Evolutionary conservation across 2,888 invertebrate species (phyloP).

Genomic region (Diaprepes abbreviatus): DNA sequence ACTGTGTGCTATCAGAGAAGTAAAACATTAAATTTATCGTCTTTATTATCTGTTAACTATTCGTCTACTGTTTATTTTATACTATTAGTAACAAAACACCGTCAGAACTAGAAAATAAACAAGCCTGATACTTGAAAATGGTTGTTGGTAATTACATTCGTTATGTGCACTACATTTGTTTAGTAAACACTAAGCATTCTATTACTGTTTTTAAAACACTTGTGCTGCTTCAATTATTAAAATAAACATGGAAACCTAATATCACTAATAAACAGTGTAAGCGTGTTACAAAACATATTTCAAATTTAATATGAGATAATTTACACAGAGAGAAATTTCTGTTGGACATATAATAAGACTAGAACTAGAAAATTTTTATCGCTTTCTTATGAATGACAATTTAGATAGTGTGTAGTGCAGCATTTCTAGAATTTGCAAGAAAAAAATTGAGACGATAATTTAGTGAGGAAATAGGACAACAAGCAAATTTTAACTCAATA

Average conservation of each 20-base stretch:
- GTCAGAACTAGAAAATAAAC: slow-evolving; percentile 12
- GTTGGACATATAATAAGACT: too few relatives aligned
- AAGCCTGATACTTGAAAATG: slow-evolving; percentile 4
- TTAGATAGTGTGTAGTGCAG: too few relatives aligned
- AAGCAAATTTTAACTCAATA: too few relatives aligned
- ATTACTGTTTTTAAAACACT: slow-evolving; percentile 35
- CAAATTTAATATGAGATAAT: neutral
- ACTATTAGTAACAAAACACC: neutral
- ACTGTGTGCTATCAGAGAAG: too few relatives aligned
- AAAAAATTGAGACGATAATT: too few relatives aligned
- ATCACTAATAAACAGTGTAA: slow-evolving; percentile 29
- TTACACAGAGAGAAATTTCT: too few relatives aligned
- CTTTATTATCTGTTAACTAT: slow-evolving; percentile 1
- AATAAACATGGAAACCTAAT: slow-evolving; percentile 40
- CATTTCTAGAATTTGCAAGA: too few relatives aligned
- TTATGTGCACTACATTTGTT: slow-evolving; percentile 38
- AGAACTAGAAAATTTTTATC: too few relatives aligned
- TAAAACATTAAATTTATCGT: neutral
- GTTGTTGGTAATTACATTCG: slow-evolving; percentile 13
- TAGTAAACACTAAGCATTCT: slow-evolving; percentile 30
- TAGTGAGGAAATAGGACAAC: too few relatives aligned
- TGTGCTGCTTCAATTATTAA: slow-evolving; percentile 36
- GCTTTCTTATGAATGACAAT: too few relatives aligned
- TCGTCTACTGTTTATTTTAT: slow-evolving; percentile 4
- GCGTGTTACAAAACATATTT: slow-evolving; percentile 2